phyloP scores from a whole-genome alignment of 2,797 vertebrate genomes.

The Leptodactylus fallax region DNA sequence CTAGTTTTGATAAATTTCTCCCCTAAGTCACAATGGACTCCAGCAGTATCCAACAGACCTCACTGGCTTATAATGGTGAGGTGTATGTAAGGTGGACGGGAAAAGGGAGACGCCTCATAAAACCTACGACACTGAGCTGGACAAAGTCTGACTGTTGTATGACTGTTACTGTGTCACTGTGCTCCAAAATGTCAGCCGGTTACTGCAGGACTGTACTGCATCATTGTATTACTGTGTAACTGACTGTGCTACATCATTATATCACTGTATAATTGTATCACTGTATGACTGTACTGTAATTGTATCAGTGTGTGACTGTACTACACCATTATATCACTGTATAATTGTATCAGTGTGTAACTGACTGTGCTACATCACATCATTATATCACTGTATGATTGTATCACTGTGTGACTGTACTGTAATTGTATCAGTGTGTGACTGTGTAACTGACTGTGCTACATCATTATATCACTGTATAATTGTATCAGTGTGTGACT shows the following conservation, averaged over 20 bases:
- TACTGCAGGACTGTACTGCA: background rate
- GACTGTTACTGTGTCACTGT: background rate
- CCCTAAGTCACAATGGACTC: no score
- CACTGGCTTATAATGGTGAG: no score
- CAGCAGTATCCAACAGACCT: no score
- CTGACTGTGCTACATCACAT: background rate
- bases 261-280: background rate
- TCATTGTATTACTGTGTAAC: background rate
- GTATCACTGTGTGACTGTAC: background rate
- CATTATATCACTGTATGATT: background rate
- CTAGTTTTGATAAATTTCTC: no score
- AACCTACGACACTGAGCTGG: no score
- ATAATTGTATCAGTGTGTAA: background rate
- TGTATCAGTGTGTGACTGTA: background rate
- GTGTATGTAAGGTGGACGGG: no score
- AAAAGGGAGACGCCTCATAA: no score
- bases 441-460: no score
- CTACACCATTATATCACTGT: background rate
- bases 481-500: background rate
- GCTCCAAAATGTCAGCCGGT: no score
- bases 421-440: no score
- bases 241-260: background rate
- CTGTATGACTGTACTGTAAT: background rate
- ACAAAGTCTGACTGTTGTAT: no score
- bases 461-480: no score